These are phyloP conservation scores for Telmatherina bonti DNA, from an alignment of 2,797 vertebrate species.

Conservation along the genomic window DNA sequence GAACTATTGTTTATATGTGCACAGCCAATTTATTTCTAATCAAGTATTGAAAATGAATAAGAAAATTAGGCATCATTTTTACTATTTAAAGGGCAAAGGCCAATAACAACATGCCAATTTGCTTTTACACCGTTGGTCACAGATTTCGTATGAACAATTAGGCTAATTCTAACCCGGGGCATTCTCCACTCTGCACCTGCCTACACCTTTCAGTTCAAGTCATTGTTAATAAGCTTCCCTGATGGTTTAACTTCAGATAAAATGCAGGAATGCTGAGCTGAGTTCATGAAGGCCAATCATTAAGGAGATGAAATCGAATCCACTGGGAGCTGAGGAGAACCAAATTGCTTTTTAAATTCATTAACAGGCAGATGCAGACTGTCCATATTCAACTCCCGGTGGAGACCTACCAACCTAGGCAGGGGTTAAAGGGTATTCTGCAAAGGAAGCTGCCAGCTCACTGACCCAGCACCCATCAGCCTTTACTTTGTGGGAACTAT, in stretches of 20 bases:
- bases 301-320: constrained; percentile 80
- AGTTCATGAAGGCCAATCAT: constrained; percentile 73
- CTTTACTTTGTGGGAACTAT: constrained; percentile 63
- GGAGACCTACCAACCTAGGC: constrained; percentile 58
- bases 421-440: constrained; percentile 68
- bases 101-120: constrained; percentile 60
- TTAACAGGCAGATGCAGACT: constrained; percentile 80
- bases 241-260: constrained; percentile 71
- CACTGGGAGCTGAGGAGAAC: constrained; percentile 55
- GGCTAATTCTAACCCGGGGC: constrained; percentile 56
- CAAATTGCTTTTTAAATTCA: constrained; percentile 82
- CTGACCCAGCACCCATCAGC: constrained; percentile 58
- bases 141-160: constrained; percentile 59
- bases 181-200: constrained; percentile 47
- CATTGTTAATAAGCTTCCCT: constrained; percentile 77
- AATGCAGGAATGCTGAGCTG: constrained; percentile 51
- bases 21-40: not conserved
- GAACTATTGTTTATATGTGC: not conserved
- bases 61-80: not conserved
- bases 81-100: constrained; percentile 40
- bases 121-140: constrained; percentile 13
- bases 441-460: constrained; percentile 54
- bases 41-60: not conserved
- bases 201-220: constrained; percentile 58
- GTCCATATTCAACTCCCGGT: constrained; percentile 66